Base-by-base conservation (phyloP, 2,888 invertebrate species). In the Amphipyra berbera region DNA sequence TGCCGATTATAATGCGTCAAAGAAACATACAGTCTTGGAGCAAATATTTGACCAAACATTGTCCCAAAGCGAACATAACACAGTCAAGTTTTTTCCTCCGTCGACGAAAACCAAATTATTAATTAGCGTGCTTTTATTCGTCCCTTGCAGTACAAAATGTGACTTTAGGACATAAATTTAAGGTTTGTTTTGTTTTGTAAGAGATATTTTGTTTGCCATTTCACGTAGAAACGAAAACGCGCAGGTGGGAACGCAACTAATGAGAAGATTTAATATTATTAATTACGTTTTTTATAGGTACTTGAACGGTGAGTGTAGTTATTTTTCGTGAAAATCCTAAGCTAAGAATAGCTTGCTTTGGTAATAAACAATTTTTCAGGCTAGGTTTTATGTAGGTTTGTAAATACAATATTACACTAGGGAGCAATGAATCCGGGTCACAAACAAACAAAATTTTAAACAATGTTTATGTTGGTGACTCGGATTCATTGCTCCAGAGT, bases 41-140 rank as follows among this genome's bases (percentile, higher is more conserved):
- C 41, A 48, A 61, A 35, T 7, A 35, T 61, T 63, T 10, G 27
- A 13, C 9, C 60, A 61, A 76, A 63, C 44, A 56, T 62, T 52
- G 27, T 42, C 6, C 13, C 4, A 40, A 40, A 46, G 47, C 55
- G 49, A 53, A 62, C 42, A 37, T 33, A 66, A 60, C 41, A 41
- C 21, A 55, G 33, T 58, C 15, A 42, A 50, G 42, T 35, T 69
- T 78, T 76, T 66, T 46, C 30, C 54, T 61, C 59, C 12, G 53
- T 49, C 68, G 61, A 64, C 68, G 68, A 54, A 63, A 78, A 73
- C 61, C 48, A 61, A 79, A 80, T 80, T 68, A 76, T 78, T 80
- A 79, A 79, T 78, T 78, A 71, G 48, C 62, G 40, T 44, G 61
- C 62, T 73, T 67, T 68, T 61, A 72, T 75, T 49, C 67, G 57